These are phyloP conservation scores for Chloroceryle aenea DNA, from an alignment of 2,113 vertebrate species.

Conservation along the genomic window DNA sequence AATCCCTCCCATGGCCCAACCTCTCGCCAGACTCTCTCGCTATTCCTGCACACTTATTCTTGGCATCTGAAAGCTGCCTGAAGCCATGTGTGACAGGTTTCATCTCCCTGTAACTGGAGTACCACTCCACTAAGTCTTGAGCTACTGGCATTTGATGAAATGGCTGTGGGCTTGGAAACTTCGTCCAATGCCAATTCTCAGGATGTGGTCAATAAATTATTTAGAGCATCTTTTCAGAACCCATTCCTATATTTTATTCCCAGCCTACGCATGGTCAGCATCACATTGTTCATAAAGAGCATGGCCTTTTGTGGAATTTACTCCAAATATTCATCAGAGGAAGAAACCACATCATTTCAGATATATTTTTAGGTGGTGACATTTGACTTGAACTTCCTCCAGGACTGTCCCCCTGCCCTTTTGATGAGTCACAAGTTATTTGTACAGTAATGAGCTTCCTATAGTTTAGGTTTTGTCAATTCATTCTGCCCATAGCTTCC, in stretches of 20 bases:
- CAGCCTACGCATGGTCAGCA: conserved; percentile 2
- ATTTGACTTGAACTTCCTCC: conserved; percentile 53
- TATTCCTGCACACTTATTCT: conserved; percentile 23
- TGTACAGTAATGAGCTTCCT: not conserved
- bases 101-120: conserved; percentile 27
- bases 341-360: conserved; percentile 33
- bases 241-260: not conserved
- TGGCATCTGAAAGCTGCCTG: not conserved
- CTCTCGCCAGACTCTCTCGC: not conserved
- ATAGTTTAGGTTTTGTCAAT: not conserved
- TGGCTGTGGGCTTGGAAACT: not conserved
- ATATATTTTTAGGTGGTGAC: conserved; percentile 55
- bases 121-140: not conserved
- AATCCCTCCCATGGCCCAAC: not conserved
- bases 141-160: conserved; percentile 36
- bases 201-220: conserved; percentile 33
- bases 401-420: conserved; percentile 17
- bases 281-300: not conserved
- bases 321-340: conserved; percentile 20
- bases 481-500: not conserved
- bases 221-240: conserved; percentile 28
- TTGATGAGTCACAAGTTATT: conserved; percentile 48
- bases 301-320: conserved; percentile 10
- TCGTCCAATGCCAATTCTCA: conserved; percentile 15
- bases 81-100: not conserved